Evolutionary conservation across 2,888 invertebrate genomes (phyloP).

Genomic region (Scrobipalpa costella): DNA sequence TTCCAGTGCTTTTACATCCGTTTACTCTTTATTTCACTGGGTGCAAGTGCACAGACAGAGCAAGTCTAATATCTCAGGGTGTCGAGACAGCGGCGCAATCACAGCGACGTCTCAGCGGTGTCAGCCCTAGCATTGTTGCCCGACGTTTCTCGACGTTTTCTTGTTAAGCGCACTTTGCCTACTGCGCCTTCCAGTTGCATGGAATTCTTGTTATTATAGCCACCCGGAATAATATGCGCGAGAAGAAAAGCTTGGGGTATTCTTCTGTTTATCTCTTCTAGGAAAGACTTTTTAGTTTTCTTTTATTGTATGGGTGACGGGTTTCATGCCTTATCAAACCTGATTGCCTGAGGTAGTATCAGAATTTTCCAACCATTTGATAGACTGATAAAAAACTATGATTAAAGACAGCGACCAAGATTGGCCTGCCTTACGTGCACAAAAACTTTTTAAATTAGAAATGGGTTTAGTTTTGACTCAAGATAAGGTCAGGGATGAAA

Average conservation of each 20-base stretch:
- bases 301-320: too few species aligned
- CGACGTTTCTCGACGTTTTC: constrained; percentile 68
- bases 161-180: constrained; percentile 60
- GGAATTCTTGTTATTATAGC: constrained; percentile 15
- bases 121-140: constrained; percentile 64
- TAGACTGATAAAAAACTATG: too few species aligned
- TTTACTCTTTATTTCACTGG: constrained; percentile 45
- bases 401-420: too few species aligned
- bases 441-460: too few species aligned
- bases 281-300: too few species aligned
- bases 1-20: constrained; percentile 34
- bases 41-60: constrained; percentile 50
- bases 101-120: constrained; percentile 59
- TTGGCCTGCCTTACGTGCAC: too few species aligned
- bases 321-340: too few species aligned
- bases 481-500: too few species aligned
- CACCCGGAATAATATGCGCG: neutral
- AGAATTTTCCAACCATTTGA: too few species aligned
- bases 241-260: neutral
- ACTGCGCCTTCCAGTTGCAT: constrained; percentile 42
- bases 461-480: too few species aligned
- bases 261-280: too few species aligned
- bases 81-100: constrained; percentile 69
- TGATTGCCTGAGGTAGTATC: too few species aligned
- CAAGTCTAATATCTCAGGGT: constrained; percentile 75